Base-by-base conservation (phyloP, 2,797 vertebrate species). In the Petrocephalus sullivani region DNA sequence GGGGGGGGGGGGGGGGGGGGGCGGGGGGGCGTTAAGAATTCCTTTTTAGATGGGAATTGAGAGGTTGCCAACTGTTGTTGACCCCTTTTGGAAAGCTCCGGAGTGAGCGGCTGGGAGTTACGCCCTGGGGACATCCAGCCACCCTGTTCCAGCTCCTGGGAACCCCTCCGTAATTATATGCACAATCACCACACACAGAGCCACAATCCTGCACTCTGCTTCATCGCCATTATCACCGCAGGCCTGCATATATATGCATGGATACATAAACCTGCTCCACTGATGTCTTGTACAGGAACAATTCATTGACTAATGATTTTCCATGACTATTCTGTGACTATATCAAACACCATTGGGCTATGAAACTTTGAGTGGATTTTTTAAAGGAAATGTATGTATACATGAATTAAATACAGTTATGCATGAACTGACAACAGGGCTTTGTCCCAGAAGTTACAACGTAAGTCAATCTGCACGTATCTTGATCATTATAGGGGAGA, bases 11-110 rank as follows among this genome's bases (percentile, higher is more conserved):
- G 10, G 10, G 21, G 3, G 61, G 3, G n/a, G 1, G n/a, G n/a
- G 23, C 21, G 60, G n/a, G 21, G 14, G 87, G 85, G 37, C 81
- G 82, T 87, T 85, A 83, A 53, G 85, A 89, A 88, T 87, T 91
- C 90, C 67, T 86, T 64, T 89, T 86, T 54, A 57, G 87, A 61
- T 91, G 90, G 89, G 89, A 89, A 83, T 87, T 88, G 57, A 83
- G 78, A 84, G 49, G 41, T 90, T 49, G 93, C 92, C 93, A 91
- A 93, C 94, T 92, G 93, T 92, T 90, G 92, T 95, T 95, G 95
- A 95, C 95, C 94, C 91, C 92, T 91, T 94, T 93, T 94, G 93
- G 90, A 92, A 85, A 57, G 51, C 90, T 90, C 93, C 90, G 90
- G 90, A 78, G 91, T 89, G 56, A 89, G 60, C 37, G 71, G 71